Percentiles rank a stretch among this genome's conserved stretches.
These are phyloP conservation scores for Cochlearius cochlearius DNA, from an alignment of 2,113 vertebrate genomes.

Conservation along the genomic window DNA sequence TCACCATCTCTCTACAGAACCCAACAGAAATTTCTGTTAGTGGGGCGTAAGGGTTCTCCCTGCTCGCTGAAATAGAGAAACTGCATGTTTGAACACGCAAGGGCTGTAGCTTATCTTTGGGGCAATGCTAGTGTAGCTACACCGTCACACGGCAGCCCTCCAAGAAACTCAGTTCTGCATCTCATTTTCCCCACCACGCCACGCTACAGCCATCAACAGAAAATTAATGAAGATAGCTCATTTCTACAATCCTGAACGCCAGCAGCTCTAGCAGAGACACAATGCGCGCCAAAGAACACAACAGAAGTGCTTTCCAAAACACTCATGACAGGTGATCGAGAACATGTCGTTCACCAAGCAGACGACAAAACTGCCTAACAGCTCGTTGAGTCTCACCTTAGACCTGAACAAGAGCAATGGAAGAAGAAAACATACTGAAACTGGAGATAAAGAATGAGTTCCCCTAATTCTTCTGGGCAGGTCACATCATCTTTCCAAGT, in stretches of 20 bases:
- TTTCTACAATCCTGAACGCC: not conserved
- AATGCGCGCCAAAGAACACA: fast-evolving
- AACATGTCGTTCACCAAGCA: not conserved
- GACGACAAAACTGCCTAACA: not conserved
- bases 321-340: not conserved
- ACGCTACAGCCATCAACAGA: not conserved
- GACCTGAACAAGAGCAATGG: not conserved
- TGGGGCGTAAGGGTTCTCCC: not conserved
- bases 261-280: not conserved
- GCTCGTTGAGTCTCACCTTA: not conserved
- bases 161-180: not conserved
- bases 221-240: fast-evolving
- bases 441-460: not conserved
- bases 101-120: not conserved
- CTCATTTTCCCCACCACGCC: not conserved
- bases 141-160: not conserved
- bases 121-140: not conserved
- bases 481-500: too few relatives aligned
- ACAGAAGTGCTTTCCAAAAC: not conserved
- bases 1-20: not conserved
- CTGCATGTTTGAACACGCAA: not conserved
- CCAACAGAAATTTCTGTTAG: not conserved
- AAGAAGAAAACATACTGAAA: not conserved
- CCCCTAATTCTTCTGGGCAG: not conserved
- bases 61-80: not conserved